These are phyloP conservation scores for Caenorhabditis sp. DNA, from an alignment of 2,888 invertebrate genomes.

Conservation along the genomic window DNA sequence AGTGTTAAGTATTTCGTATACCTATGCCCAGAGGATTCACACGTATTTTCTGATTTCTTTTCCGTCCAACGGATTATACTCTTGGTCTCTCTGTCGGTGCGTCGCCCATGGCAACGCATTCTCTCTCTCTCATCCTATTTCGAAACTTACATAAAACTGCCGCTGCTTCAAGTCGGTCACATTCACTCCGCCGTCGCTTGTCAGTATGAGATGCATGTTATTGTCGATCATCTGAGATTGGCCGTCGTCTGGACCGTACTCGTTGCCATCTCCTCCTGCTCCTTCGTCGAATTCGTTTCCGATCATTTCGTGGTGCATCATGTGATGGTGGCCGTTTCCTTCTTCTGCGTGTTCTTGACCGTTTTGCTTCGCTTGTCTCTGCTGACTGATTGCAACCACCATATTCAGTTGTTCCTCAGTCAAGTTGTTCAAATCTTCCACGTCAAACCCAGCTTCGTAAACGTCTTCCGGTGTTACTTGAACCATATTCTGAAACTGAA, in stretches of 20 bases:
- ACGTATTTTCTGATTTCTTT: not conserved
- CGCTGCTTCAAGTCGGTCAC: conserved; percentile 59
- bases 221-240: conserved; percentile 6
- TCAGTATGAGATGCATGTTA: conserved; percentile 57
- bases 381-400: conserved; percentile 53
- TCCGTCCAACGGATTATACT: too few relatives aligned
- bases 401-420: conserved; percentile 63
- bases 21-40: too few relatives aligned
- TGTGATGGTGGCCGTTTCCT: conserved; percentile 14
- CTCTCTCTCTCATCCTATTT: not conserved
- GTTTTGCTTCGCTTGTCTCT: conserved; percentile 41
- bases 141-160: conserved; percentile 55
- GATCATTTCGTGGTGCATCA: conserved; percentile 32
- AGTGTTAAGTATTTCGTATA: too few relatives aligned
- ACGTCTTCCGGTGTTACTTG: conserved; percentile 65
- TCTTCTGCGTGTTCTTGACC: not conserved
- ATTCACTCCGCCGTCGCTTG: conserved; percentile 64
- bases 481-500: conserved; percentile 17
- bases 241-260: conserved; percentile 1
- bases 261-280: not conserved
- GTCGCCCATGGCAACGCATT: not conserved
- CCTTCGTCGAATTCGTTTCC: conserved; percentile 17
- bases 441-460: conserved; percentile 64
- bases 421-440: conserved; percentile 55
- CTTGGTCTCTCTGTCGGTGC: not conserved